phyloP scores from a whole-genome alignment of 2,888 invertebrate genomes.

The Agrochola litura region DNA sequence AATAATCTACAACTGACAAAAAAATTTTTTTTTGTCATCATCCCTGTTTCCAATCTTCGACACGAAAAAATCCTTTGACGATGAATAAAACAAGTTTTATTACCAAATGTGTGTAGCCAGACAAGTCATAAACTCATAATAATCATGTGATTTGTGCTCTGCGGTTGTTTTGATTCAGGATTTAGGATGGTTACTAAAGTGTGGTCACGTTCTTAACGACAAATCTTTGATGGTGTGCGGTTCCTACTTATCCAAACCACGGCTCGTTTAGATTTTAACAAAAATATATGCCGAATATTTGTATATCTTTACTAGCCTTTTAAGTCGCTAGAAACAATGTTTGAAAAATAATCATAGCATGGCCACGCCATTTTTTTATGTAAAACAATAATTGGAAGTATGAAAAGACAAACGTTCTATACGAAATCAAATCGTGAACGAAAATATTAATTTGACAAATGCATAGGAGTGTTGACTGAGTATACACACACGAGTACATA shows the following conservation, averaged over 20 bases:
- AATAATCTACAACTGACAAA: no score
- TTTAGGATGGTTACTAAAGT: constrained; percentile 6
- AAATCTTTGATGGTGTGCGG: background rate
- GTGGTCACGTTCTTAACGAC: constrained; percentile 3
- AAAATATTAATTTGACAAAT: no score
- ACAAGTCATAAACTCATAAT: constrained; percentile 37
- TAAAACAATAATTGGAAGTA: background rate
- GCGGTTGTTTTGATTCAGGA: constrained; percentile 35
- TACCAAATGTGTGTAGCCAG: constrained; percentile 18
- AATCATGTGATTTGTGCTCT: constrained; percentile 14
- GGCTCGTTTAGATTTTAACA: background rate
- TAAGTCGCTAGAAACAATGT: background rate
- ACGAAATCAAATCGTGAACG: no score
- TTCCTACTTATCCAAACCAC: background rate
- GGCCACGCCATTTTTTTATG: background rate
- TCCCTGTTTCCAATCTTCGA: no score
- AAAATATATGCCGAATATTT: background rate
- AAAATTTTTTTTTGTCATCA: no score
- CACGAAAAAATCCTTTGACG: constrained; percentile 4
- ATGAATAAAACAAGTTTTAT: constrained; percentile 13
- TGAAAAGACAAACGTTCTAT: background rate
- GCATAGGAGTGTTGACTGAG: no score
- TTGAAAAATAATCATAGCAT: background rate
- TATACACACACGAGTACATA: background rate
- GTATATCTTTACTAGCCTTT: background rate